These are phyloP conservation scores for Perodicticus potto DNA, from an alignment of 2,797 vertebrate genomes.

Conservation along the genomic window DNA sequence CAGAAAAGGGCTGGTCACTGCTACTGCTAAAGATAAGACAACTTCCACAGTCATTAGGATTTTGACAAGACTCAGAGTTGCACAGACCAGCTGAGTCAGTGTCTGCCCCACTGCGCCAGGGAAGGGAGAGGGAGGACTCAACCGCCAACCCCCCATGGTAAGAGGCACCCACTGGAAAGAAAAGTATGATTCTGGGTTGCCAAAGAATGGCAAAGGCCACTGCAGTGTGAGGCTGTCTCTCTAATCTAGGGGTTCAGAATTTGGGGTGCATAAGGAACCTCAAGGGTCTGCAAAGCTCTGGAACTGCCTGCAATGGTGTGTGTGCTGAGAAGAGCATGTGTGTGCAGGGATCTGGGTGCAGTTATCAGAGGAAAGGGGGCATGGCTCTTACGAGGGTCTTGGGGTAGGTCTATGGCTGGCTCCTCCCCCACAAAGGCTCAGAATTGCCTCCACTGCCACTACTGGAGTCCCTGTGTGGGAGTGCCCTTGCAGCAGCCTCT, in stretches of 20 bases:
- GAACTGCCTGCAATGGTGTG: fast-evolving
- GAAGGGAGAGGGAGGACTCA: background rate
- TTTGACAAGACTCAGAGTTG: fast-evolving
- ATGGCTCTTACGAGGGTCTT: fast-evolving
- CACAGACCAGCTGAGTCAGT: background rate
- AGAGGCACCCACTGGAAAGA: too few species aligned
- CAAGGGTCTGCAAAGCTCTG: background rate
- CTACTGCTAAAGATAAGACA: background rate
- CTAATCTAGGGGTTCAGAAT: background rate
- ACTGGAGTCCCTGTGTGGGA: background rate
- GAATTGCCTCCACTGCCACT: background rate
- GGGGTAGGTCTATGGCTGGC: background rate
- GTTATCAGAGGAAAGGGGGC: background rate
- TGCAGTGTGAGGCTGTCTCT: too few species aligned
- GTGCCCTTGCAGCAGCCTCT: background rate
- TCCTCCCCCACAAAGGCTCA: background rate
- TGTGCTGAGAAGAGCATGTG: fast-evolving
- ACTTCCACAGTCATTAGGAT: background rate
- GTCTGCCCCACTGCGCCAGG: background rate
- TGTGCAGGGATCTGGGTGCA: fast-evolving
- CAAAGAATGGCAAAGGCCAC: background rate
- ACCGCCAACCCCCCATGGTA: fast-evolving
- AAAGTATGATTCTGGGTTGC: background rate
- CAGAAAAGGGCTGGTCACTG: background rate
- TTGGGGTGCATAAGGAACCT: too few species aligned